Conservation (phyloP, 2,888 invertebrate species). For the Clunio marinus region DNA sequence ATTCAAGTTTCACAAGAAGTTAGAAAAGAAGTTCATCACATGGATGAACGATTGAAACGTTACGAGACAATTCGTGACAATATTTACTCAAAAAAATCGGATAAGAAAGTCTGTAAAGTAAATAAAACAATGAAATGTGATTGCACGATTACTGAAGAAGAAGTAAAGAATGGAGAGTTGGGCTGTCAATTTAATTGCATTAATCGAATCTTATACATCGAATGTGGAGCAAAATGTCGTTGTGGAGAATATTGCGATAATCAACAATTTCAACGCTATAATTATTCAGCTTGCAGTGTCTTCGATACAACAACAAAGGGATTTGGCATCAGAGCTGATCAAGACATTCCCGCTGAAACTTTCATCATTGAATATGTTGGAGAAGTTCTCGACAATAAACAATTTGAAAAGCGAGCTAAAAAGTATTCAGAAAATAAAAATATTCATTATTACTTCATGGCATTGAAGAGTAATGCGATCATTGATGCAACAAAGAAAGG, state of each 20-base stretch:
- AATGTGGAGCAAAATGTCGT: constrained; percentile 89
- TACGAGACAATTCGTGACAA: constrained; percentile 81
- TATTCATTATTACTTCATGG: constrained; percentile 97
- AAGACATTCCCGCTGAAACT: constrained; percentile 58
- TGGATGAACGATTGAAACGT: constrained; percentile 59
- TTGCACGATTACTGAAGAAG: constrained; percentile 86
- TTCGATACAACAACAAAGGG: constrained; percentile 92
- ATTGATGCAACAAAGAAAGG: constrained; percentile 97
- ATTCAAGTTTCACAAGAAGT: not conserved
- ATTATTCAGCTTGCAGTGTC: constrained; percentile 81
- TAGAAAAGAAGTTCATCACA: constrained; percentile 47
- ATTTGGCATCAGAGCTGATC: constrained; percentile 65
- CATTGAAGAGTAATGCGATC: constrained; percentile 83
- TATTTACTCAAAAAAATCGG: constrained; percentile 70
- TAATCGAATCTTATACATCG: constrained; percentile 95
- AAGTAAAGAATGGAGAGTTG: constrained; percentile 72
- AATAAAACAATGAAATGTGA: constrained; percentile 93
- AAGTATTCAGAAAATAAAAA: constrained; percentile 86
- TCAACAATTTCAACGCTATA: constrained; percentile 83
- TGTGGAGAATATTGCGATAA: constrained; percentile 90
- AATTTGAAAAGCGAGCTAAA: constrained; percentile 83
- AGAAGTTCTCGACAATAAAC: constrained; percentile 87
- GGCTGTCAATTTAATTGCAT: constrained; percentile 96
- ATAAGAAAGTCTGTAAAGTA: constrained; percentile 82
- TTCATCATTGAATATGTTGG: constrained; percentile 99